Evolutionary conservation across 2,888 invertebrate species (phyloP).

Genomic region (Bhutanitis thaidina): DNA sequence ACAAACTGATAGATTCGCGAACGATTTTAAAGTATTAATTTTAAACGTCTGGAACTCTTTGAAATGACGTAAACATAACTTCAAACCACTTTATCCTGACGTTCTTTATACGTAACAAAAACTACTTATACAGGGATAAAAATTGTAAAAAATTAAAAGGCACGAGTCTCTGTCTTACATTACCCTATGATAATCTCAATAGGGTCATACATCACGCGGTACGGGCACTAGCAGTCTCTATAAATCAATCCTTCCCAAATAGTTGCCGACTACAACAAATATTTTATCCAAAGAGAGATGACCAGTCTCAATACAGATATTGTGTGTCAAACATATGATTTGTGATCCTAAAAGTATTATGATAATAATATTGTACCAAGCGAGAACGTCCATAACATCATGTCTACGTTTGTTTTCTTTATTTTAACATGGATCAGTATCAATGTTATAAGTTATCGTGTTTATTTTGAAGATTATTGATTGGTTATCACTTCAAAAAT

Average conservation of each 20-base stretch:
- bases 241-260: conserved; percentile 66
- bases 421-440: not conserved
- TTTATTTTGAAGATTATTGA: too few relatives aligned
- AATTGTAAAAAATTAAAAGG: too few relatives aligned
- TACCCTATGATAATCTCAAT: conserved; percentile 58
- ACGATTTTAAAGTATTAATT: too few relatives aligned
- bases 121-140: too few relatives aligned
- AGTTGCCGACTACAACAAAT: conserved; percentile 55
- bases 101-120: too few relatives aligned
- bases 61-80: too few relatives aligned
- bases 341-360: conserved; percentile 18
- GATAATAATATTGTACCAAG: conserved; percentile 13
- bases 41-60: too few relatives aligned
- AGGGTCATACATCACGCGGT: conserved; percentile 59
- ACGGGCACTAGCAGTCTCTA: conserved; percentile 42
- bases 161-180: conserved; percentile 26
- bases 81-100: too few relatives aligned
- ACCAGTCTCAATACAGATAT: conserved; percentile 35
- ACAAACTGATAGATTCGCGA: too few relatives aligned
- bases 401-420: not conserved
- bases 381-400: not conserved
- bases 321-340: conserved; percentile 24
- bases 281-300: conserved; percentile 59
- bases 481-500: too few relatives aligned
- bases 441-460: too few relatives aligned